phyloP scores from a whole-genome alignment of 2,888 invertebrate species.

The Caenorhabditis japonica region DNA sequence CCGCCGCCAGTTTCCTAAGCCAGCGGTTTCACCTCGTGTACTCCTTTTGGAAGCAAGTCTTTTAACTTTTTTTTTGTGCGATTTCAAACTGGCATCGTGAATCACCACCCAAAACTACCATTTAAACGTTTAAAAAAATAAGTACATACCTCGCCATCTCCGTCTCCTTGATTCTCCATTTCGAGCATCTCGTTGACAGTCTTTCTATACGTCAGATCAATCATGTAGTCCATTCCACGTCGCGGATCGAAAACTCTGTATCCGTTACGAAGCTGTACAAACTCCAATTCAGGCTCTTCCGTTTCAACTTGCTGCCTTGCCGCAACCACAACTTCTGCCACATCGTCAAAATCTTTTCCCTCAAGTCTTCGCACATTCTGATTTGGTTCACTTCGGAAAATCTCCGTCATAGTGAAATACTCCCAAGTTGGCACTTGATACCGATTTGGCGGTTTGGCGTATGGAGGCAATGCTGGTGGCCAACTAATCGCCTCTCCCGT shows the following conservation, averaged over 20 bases:
- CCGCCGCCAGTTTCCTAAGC: too few relatives aligned
- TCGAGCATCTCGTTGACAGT: slow-evolving; percentile 33
- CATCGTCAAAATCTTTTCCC: slow-evolving; percentile 79
- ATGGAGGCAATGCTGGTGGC: slow-evolving; percentile 85
- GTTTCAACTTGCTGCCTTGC: slow-evolving; percentile 58
- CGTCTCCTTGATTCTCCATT: slow-evolving; percentile 21
- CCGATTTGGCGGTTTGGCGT: slow-evolving; percentile 83
- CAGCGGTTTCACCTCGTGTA: too few relatives aligned
- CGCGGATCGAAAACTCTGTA: slow-evolving; percentile 84
- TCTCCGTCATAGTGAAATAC: slow-evolving; percentile 88
- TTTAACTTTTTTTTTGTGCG: too few relatives aligned
- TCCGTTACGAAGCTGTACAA: slow-evolving; percentile 69
- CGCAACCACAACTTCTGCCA: slow-evolving; percentile 81
- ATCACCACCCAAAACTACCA: too few relatives aligned
- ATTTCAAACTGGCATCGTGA: too few relatives aligned
- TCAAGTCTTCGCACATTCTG: slow-evolving; percentile 83
- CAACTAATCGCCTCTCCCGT: slow-evolving; percentile 81
- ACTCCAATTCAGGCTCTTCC: slow-evolving; percentile 66
- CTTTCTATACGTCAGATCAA: slow-evolving; percentile 81
- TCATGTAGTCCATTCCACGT: slow-evolving; percentile 87
- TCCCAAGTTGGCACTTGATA: slow-evolving; percentile 85
- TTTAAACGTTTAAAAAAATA: too few relatives aligned
- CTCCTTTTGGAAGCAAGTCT: too few relatives aligned
- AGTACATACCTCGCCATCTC: slow-evolving; percentile 33
- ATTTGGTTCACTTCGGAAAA: slow-evolving; percentile 87